A percentile compares a stretch with the other conserved stretches of the same genome.
Evolutionary conservation across 2,888 invertebrate species (phyloP).

Genomic region (Bellardia pandia): DNA sequence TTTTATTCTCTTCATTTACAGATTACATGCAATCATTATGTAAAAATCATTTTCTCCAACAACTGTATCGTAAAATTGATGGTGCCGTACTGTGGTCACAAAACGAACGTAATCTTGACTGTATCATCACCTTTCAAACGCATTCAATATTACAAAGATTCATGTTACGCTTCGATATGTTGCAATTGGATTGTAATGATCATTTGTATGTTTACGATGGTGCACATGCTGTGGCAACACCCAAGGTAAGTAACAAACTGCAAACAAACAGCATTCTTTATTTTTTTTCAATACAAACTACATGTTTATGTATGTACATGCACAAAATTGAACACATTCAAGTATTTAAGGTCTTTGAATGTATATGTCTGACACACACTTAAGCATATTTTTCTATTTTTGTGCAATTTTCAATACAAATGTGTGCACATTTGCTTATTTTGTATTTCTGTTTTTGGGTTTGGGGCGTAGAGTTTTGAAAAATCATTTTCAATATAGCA

Average conservation of each 20-base stretch:
- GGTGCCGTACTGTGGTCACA: constrained; percentile 95
- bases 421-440: neutral
- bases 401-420: neutral
- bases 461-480: neutral
- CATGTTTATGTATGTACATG: neutral
- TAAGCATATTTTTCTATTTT: neutral
- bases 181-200: constrained; percentile 97
- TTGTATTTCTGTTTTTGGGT: neutral
- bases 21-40: constrained; percentile 95
- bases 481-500: neutral
- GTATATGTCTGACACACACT: neutral
- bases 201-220: constrained; percentile 97
- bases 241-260: constrained; percentile 88
- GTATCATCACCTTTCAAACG: constrained; percentile 96
- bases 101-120: constrained; percentile 95
- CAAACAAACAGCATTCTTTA: neutral
- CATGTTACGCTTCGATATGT: constrained; percentile 96
- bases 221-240: constrained; percentile 93
- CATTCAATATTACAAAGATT: constrained; percentile 97
- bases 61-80: constrained; percentile 95
- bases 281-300: neutral
- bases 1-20: constrained; percentile 79
- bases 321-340: constrained; percentile 19
- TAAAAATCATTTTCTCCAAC: constrained; percentile 94
- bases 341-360: neutral